phyloP scores from a whole-genome alignment of 2,113 vertebrate genomes.

The Nothobranchius furzeri region DNA sequence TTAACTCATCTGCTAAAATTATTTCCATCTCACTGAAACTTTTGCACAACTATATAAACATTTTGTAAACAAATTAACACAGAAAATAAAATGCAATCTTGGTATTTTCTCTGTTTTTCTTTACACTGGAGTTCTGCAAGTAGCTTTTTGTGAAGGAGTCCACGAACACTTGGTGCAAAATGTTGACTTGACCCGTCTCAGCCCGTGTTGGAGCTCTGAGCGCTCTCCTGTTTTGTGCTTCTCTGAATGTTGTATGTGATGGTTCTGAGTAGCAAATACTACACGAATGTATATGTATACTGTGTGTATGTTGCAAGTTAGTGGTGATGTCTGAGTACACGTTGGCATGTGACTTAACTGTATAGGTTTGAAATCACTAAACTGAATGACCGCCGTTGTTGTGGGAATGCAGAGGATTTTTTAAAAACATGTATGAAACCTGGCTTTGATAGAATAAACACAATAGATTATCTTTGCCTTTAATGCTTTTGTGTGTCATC shows the following conservation, averaged over 20 bases:
- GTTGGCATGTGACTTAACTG: conserved; percentile 48
- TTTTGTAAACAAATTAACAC: not conserved
- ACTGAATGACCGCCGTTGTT: conserved; percentile 31
- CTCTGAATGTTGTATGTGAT: conserved; percentile 57
- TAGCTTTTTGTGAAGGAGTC: not conserved
- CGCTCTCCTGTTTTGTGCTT: conserved; percentile 51
- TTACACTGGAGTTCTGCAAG: conserved; percentile 12
- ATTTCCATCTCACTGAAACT: no score
- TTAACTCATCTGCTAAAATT: no score
- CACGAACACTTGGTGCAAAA: conserved; percentile 32
- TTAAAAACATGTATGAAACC: conserved; percentile 20
- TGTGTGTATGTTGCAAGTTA: conserved; percentile 45
- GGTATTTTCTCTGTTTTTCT: not conserved
- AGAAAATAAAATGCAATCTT: not conserved
- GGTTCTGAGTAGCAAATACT: conserved; percentile 56
- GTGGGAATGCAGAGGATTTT: conserved; percentile 6
- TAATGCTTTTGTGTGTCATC: not conserved
- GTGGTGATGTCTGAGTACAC: conserved; percentile 43
- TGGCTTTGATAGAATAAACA: conserved; percentile 53
- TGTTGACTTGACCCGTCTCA: conserved; percentile 2
- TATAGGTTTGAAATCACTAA: conserved; percentile 31
- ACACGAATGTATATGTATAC: conserved; percentile 60
- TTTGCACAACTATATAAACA: no score
- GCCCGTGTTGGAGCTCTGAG: conserved; percentile 32
- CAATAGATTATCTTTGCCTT: conserved; percentile 24